These are phyloP conservation scores for Scelioninae gen. 2 DNA, from an alignment of 2,888 invertebrate species.

Conservation along the genomic window DNA sequence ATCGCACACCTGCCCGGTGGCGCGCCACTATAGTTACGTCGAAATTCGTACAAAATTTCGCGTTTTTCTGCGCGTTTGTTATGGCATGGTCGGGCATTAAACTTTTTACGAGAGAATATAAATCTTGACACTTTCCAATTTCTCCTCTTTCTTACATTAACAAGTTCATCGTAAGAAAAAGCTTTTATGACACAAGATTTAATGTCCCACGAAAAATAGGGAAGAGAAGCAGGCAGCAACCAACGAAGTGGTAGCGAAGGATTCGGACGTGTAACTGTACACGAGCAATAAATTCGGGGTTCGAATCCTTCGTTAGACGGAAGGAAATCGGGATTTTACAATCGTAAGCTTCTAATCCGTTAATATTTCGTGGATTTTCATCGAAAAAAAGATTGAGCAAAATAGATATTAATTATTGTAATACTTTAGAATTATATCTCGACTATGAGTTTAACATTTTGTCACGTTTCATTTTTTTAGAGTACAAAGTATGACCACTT, in stretches of 20 bases:
- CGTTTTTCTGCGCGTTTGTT: conserved; percentile 53
- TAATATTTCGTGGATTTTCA: no score
- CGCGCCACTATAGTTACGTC: conserved; percentile 24
- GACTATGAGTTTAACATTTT: no score
- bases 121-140: conserved; percentile 61
- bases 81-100: conserved; percentile 47
- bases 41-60: conserved; percentile 52
- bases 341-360: no score
- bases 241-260: background rate
- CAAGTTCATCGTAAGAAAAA: conserved; percentile 58
- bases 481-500: no score
- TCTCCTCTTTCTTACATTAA: conserved; percentile 56
- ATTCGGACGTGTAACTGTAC: background rate
- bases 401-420: no score
- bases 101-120: conserved; percentile 60
- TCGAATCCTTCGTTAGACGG: background rate
- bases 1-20: conserved; percentile 22
- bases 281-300: background rate
- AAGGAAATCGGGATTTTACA: background rate
- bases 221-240: background rate
- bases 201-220: conserved; percentile 36
- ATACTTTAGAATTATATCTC: no score
- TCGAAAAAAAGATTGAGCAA: no score
- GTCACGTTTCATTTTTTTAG: no score
- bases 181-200: conserved; percentile 58